These are phyloP conservation scores for Hirudinaria manillensis DNA, from an alignment of 2,888 invertebrate species.

Conservation along the genomic window DNA sequence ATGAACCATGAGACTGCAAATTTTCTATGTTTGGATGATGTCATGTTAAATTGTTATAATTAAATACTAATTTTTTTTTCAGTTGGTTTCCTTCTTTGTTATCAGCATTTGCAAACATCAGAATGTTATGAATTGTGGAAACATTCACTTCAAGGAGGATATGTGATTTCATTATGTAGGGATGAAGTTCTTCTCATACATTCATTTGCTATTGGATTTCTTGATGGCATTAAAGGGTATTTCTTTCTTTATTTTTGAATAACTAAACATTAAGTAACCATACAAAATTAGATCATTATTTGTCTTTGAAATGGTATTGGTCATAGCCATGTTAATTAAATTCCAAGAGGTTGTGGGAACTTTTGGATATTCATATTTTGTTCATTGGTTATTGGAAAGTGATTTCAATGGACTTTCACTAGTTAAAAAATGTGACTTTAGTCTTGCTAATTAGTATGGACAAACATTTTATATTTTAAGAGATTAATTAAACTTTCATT, in stretches of 20 bases:
- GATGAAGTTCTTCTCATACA: conserved; percentile 96
- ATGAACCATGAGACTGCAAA: too few relatives aligned
- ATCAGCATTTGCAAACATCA: conserved; percentile 70
- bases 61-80: conserved; percentile 38
- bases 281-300: not conserved
- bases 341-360: too few relatives aligned
- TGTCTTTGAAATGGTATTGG: not conserved
- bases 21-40: not conserved
- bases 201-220: conserved; percentile 81
- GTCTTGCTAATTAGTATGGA: too few relatives aligned
- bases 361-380: too few relatives aligned
- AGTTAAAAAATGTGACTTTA: too few relatives aligned
- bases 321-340: too few relatives aligned
- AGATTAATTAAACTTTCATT: too few relatives aligned
- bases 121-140: conserved; percentile 67
- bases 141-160: conserved; percentile 81
- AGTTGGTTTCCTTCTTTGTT: conserved; percentile 84
- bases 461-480: too few relatives aligned
- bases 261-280: not conserved
- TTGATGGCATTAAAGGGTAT: conserved; percentile 85
- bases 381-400: too few relatives aligned
- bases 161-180: conserved; percentile 87
- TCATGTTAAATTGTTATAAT: not conserved
- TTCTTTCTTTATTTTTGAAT: not conserved
- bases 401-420: too few relatives aligned